Conservation (phyloP, 1,140 invertebrate species). For the Rhopalosiphum maidis region DNA sequence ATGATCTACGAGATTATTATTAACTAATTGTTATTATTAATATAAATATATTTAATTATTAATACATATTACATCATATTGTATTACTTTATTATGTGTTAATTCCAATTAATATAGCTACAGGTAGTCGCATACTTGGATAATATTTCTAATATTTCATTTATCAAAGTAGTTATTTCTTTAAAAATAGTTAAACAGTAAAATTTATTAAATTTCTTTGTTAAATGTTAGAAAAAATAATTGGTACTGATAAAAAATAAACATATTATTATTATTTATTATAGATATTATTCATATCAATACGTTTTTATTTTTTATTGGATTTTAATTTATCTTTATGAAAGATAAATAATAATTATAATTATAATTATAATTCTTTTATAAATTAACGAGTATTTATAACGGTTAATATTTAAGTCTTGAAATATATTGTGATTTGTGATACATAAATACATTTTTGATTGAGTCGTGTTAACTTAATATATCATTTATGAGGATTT, state of each 20-base stretch:
- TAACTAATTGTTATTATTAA: neutral
- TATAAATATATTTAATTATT: neutral
- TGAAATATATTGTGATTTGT: too few relatives aligned
- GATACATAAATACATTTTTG: neutral
- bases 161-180: neutral
- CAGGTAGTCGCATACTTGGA: neutral
- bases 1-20: neutral
- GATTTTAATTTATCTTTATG: neutral
- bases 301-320: neutral
- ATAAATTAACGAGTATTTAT: neutral
- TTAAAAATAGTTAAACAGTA: neutral
- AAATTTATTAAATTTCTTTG: neutral
- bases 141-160: neutral
- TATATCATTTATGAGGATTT: neutral
- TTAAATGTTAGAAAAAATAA: neutral
- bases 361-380: too few relatives aligned
- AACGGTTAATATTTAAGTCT: neutral
- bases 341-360: neutral
- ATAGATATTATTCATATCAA: neutral
- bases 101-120: neutral
- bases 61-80: neutral
- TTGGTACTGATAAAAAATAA: neutral
- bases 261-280: neutral
- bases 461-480: neutral
- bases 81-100: neutral